Base-by-base conservation (phyloP, 2,113 vertebrate species). In the Paedocypris sp. region DNA sequence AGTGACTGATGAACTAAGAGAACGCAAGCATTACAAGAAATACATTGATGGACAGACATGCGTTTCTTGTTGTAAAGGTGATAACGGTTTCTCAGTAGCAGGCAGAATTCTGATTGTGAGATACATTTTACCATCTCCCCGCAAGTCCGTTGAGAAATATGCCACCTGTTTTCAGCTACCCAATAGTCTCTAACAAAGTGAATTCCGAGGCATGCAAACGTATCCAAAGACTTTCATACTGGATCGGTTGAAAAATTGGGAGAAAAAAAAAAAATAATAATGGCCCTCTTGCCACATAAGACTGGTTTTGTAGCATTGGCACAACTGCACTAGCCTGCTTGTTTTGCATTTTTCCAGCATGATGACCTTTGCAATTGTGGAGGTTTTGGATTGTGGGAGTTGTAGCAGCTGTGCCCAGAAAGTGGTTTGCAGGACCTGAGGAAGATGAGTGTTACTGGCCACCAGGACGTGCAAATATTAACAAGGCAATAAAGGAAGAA, bases 401-500 rank as follows among this genome's bases (percentile, higher is more conserved):
- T 64, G 61, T 56, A 46, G 61, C 50, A 19, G 11, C 54, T 54
- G 20, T 64, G 25, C 50, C 29, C 16, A 45, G 38, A 28, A 64
- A 36, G 38, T 64, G 60, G 47, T 52, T 62, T 36, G 42, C 35
- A 6, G 60, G 60, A 52, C 60, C 60, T 11, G 60, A 50, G 28
- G 61, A 64, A 64, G 61, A 64, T 56, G 19, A n/a, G 5, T 54
- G 39, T 64, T 54, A 54, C 50, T 54, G 61, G 29, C 39, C 61
- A 46, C 61, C 39, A 26, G 61, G 50, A 35, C 12, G 36, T 19
- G 15, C 47, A 2, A 56, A 53, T 7, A 64, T 64, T 15, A 38
- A n/a, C n/a, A 56, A 64, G 41, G 38, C 31, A 36, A 22, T 64
- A 25, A 64, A 56, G 22, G 62, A 53, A 4, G 41, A 28, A 56